phyloP scores from a whole-genome alignment of 2,113 vertebrate species.

The Dicerorhinus sumatrensis region DNA sequence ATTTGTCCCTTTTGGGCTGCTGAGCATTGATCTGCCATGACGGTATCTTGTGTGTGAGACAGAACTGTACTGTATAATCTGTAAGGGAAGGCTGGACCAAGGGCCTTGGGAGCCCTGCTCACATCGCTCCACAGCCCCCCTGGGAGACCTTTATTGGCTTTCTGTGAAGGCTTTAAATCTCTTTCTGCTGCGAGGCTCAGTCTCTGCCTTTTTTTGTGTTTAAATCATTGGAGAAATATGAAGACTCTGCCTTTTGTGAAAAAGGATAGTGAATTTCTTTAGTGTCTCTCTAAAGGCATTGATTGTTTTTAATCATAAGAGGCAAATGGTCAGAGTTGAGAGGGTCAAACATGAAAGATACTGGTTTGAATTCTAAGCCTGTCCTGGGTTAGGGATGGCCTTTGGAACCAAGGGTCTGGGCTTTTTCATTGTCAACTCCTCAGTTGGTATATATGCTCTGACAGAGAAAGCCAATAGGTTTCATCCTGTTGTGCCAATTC shows the following conservation, averaged over 20 bases:
- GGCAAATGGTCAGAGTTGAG: neutral
- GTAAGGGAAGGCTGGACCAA: neutral
- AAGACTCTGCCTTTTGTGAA: neutral
- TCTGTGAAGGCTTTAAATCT: constrained; percentile 9
- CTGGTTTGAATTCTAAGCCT: neutral
- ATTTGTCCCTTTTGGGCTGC: neutral
- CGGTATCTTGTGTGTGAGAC: neutral
- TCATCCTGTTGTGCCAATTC: neutral
- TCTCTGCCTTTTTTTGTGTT: neutral
- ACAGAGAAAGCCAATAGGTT: neutral
- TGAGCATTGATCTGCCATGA: neutral
- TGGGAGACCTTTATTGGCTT: neutral
- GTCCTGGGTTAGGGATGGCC: neutral
- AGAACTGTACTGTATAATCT: neutral
- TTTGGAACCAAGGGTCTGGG: neutral
- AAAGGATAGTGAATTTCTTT: neutral
- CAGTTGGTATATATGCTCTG: neutral
- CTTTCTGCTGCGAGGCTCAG: neutral
- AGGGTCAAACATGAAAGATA: neutral
- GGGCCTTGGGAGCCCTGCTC: neutral
- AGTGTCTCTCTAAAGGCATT: neutral
- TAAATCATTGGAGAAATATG: neutral
- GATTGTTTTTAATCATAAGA: neutral
- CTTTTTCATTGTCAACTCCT: neutral
- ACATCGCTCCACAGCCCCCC: accelerated